A percentile compares a stretch with the other conserved stretches of the same genome.
Conservation (phyloP, 2,113 vertebrate species). For the human (Homo sapiens) region DNA sequence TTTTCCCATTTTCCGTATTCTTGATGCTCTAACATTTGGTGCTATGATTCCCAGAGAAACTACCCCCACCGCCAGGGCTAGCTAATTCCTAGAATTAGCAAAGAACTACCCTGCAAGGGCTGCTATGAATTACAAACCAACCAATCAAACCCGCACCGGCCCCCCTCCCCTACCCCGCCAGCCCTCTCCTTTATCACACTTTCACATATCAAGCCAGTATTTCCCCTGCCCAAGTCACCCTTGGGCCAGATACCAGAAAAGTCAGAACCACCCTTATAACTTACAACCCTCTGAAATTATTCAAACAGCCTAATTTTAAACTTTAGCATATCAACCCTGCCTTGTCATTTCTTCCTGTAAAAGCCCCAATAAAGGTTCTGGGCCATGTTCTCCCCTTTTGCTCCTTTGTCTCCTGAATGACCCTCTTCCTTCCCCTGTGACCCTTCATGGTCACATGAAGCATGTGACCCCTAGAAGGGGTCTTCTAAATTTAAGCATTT, state of each 20-base stretch:
- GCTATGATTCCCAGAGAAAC: background rate
- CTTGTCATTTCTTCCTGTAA: background rate
- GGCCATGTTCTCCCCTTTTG: background rate
- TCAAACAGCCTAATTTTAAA: background rate
- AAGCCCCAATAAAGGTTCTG: background rate
- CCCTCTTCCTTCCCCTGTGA: no score
- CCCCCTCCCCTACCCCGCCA: no score
- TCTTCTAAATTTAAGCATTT: no score
- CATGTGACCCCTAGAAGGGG: no score
- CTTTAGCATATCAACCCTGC: background rate
- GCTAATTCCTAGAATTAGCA: background rate
- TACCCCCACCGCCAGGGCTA: background rate
- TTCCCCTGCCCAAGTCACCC: background rate
- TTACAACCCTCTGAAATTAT: background rate
- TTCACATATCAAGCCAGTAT: background rate
- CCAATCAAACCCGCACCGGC: no score
- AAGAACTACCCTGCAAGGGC: background rate
- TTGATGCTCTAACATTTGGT: background rate
- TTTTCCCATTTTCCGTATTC: background rate
- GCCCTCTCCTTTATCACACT: background rate
- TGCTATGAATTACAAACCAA: background rate
- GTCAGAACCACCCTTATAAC: background rate
- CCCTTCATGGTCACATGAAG: no score
- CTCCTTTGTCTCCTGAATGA: background rate
- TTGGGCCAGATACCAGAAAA: background rate